Evolutionary conservation across 2,797 vertebrate genomes (phyloP).

Genomic region (Holocentrus rufus): DNA sequence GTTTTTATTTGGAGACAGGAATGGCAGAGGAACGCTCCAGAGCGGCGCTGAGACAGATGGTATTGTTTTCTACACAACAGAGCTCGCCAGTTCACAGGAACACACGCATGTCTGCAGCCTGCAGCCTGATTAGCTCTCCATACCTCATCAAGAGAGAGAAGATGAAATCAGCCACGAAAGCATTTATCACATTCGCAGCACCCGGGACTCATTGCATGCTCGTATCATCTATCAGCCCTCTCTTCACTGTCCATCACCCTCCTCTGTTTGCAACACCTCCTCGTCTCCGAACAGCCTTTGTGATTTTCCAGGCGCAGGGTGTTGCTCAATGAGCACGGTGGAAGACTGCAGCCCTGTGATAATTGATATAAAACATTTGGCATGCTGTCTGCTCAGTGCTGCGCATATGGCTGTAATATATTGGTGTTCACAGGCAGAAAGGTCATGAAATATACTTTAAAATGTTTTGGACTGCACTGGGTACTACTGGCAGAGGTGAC

Average conservation of each 20-base stretch:
- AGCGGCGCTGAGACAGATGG: slow-evolving; percentile 74
- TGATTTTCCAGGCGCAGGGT: slow-evolving; percentile 64
- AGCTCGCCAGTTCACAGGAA: slow-evolving; percentile 51
- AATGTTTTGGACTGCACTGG: slow-evolving; percentile 33
- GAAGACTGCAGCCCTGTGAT: slow-evolving; percentile 61
- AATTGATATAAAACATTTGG: slow-evolving; percentile 78
- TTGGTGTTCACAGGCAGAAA: slow-evolving; percentile 55
- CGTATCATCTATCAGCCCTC: slow-evolving; percentile 32
- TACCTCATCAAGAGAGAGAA: slow-evolving; percentile 46
- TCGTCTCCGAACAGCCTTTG: slow-evolving; percentile 55
- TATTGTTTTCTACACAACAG: slow-evolving; percentile 71
- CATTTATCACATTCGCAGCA: slow-evolving; percentile 68
- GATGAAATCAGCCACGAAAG: slow-evolving; percentile 63
- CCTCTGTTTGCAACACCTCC: slow-evolving; percentile 66
- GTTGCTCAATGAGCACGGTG: slow-evolving; percentile 51
- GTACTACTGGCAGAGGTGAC: slow-evolving; percentile 39
- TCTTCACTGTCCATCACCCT: slow-evolving; percentile 31
- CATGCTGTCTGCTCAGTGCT: slow-evolving; percentile 35
- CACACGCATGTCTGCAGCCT: slow-evolving; percentile 43
- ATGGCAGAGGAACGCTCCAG: slow-evolving; percentile 59
- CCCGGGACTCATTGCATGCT: slow-evolving; percentile 50
- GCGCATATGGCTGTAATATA: slow-evolving; percentile 74
- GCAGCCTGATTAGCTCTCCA: slow-evolving; percentile 50
- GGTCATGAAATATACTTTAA: slow-evolving; percentile 60
- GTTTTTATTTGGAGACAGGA: slow-evolving; percentile 67